Evolutionary conservation across 2,888 invertebrate genomes (phyloP), one percentile per base, ranked within the genome.

Genomic region (Synanthedon andrenaeformis): DNA sequence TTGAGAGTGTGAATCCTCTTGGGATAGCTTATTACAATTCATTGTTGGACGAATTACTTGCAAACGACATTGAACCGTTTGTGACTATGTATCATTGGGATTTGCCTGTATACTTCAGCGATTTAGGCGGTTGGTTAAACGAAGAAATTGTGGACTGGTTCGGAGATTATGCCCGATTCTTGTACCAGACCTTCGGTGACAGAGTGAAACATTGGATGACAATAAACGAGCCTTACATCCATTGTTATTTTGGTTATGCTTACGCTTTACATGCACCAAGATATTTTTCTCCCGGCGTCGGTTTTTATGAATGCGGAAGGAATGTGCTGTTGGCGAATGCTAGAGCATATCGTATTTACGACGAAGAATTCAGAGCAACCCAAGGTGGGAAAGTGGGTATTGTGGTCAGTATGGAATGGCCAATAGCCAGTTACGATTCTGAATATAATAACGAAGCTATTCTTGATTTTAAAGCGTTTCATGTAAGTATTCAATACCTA

Each of bases 311-410:
- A 1, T 91, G 90, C 53, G 86, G 85, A 0, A 91, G 92, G 63
- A 90, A 91, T 64, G 65, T 91, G 52, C 69, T 93, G 1, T 87
- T 89, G 61, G 90, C 92, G 0, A 92, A 93, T 65, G 90, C 90
- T 0, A 82, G 76, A 62, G 88, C 82, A 1, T 89, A 89, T 54
- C 87, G 84, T 56, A 79, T 90, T 67, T 90, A 90, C 59, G 75
- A 89, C n/a, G 66, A 79, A 10, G 74, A 85, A 49, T 92, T 89
- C 62, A 79, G 85, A 59, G 54, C 66, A 1, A 58, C 57, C 1
- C 87, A 89, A 57, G 74, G 76, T 12, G 90, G 90, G 57, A 62
- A 67, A 51, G 51, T 66, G 13, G 65, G 61, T 14, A 55, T 64
- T 5, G 54, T 59, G 6, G 17, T 60, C n/a, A 63, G 63, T 42